Conservation (phyloP, 2,113 vertebrate genomes). For the Pterophyllum scalare region DNA sequence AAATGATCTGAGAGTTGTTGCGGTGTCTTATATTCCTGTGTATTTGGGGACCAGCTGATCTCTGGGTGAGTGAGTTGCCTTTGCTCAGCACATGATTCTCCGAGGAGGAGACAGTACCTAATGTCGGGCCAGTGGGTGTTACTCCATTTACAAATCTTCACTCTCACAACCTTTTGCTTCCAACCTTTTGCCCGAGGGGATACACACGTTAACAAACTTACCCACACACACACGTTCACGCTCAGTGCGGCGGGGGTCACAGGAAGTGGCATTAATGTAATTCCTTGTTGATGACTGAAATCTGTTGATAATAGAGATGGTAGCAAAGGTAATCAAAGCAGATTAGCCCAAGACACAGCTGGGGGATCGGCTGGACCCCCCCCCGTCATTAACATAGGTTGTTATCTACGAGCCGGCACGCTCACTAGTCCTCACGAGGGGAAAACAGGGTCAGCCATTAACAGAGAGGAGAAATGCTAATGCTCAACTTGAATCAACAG, state of each 20-base stretch:
- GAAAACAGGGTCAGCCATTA: conserved; percentile 82
- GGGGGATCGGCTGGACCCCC: conserved; percentile 75
- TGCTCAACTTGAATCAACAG: conserved; percentile 76
- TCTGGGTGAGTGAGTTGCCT: conserved; percentile 22
- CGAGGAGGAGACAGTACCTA: conserved; percentile 52
- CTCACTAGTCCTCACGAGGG: conserved; percentile 71
- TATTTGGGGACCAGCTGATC: conserved; percentile 50
- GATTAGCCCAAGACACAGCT: conserved; percentile 82
- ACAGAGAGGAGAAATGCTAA: conserved; percentile 80
- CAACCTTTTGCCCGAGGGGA: conserved; percentile 52
- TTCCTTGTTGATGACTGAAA: conserved; percentile 82
- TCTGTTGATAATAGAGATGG: conserved; percentile 87
- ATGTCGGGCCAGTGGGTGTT: conserved; percentile 43
- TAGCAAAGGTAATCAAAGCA: conserved; percentile 84
- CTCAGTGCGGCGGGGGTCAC: conserved; percentile 66
- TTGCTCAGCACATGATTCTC: conserved; percentile 2
- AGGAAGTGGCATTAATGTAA: conserved; percentile 81
- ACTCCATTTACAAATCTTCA: conserved; percentile 61
- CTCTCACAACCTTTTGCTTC: conserved; percentile 33
- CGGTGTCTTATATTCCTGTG: conserved; percentile 60
- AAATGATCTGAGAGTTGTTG: conserved; percentile 73
- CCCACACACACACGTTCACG: conserved; percentile 1
- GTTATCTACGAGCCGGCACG: conserved; percentile 69
- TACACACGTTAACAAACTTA: conserved; percentile 56
- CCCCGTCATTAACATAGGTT: conserved; percentile 78